These are phyloP conservation scores for Equus quagga DNA, from an alignment of 2,113 vertebrate species.

Conservation along the genomic window DNA sequence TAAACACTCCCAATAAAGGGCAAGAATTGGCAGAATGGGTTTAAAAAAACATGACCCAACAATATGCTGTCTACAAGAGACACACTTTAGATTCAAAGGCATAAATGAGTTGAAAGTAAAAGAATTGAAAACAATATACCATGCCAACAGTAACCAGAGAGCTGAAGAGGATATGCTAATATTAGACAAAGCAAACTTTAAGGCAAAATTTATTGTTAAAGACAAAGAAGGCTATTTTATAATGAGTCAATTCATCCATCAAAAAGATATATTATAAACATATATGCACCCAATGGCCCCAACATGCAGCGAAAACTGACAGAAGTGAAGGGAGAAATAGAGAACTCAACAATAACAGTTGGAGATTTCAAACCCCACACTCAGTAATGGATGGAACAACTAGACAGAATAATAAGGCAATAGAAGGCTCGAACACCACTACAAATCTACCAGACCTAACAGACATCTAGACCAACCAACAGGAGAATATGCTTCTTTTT, in stretches of 20 bases:
- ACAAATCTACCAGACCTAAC: neutral
- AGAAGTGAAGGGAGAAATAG: neutral
- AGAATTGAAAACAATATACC: neutral
- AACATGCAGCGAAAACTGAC: neutral
- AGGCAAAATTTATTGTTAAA: neutral
- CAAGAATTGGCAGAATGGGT: neutral
- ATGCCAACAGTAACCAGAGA: neutral
- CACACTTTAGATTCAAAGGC: neutral
- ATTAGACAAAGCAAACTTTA: neutral
- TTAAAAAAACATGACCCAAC: neutral
- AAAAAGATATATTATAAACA: neutral
- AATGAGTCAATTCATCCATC: neutral
- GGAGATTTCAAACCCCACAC: neutral
- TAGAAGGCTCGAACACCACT: neutral
- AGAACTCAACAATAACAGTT: neutral
- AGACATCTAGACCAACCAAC: neutral
- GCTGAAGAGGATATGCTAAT: neutral
- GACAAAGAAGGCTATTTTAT: neutral
- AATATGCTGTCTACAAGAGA: neutral
- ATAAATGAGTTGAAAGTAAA: neutral
- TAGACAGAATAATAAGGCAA: neutral
- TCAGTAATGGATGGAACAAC: neutral
- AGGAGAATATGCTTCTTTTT: neutral
- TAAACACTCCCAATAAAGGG: neutral
- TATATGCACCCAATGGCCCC: neutral